A percentile compares a stretch with the other conserved stretches of the same genome.
Evolutionary conservation across 2,797 vertebrate species (phyloP).

Genomic region (Morelia viridis): DNA sequence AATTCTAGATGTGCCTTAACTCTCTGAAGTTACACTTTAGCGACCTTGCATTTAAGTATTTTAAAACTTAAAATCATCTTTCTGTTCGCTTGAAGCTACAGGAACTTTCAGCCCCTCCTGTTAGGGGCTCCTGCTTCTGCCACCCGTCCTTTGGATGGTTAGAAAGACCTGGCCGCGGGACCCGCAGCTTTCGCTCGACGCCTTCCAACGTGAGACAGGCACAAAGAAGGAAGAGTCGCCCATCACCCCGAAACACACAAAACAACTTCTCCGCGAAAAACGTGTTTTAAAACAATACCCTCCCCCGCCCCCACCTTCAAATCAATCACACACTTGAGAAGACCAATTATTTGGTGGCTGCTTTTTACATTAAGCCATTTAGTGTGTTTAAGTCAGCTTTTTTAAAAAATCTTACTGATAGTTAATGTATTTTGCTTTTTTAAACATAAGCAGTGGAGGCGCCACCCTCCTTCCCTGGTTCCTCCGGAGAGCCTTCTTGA

Average conservation of each 20-base stretch:
- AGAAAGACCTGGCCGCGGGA: neutral
- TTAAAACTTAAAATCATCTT: neutral
- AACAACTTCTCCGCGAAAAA: neutral
- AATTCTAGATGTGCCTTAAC: neutral
- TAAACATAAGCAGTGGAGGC: neutral
- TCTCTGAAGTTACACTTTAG: neutral
- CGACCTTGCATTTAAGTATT: neutral
- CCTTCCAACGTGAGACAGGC: neutral
- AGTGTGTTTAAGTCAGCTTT: neutral
- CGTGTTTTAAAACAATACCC: neutral
- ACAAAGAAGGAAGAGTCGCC: neutral
- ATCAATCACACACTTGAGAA: neutral
- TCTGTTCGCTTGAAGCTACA: neutral
- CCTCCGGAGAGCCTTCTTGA: neutral
- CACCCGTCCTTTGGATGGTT: neutral
- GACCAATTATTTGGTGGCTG: neutral
- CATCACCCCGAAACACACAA: neutral
- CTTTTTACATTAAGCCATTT: neutral
- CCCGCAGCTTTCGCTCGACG: neutral
- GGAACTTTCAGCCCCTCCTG: neutral
- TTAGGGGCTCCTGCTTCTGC: neutral
- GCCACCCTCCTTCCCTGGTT: neutral
- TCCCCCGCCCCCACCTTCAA: neutral
- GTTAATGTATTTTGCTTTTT: neutral
- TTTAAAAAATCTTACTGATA: too few relatives aligned